Percentiles rank a stretch among this genome's conserved stretches.
phyloP scores from a whole-genome alignment of 2,113 vertebrate genomes.

The Phylloscopus whistleri region DNA sequence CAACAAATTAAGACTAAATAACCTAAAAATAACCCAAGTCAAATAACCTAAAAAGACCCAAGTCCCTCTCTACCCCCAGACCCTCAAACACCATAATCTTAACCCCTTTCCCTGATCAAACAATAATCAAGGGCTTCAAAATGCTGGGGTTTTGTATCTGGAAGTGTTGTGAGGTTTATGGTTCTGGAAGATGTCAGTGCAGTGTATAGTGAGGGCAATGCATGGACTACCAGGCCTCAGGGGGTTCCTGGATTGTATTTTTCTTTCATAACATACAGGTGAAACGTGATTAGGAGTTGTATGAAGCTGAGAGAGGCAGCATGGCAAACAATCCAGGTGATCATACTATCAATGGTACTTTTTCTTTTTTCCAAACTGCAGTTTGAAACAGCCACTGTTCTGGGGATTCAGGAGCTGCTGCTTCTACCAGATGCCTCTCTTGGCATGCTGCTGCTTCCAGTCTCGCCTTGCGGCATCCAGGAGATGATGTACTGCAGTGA shows the following conservation, averaged over 20 bases:
- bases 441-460: neutral
- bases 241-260: neutral
- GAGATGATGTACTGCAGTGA: neutral
- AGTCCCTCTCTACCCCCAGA: neutral
- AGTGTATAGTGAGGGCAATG: neutral
- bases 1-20: neutral
- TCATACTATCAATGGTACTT: neutral
- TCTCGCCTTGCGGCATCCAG: neutral
- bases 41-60: fast-evolving
- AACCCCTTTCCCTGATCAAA: neutral
- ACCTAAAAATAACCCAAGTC: fast-evolving
- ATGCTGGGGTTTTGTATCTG: neutral
- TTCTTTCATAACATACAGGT: neutral
- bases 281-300: neutral
- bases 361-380: neutral
- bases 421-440: neutral
- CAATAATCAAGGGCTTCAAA: neutral
- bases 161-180: neutral
- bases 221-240: neutral
- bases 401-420: neutral
- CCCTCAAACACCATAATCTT: neutral
- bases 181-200: neutral
- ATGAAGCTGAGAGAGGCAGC: neutral
- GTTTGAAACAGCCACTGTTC: neutral
- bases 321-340: neutral